These are phyloP conservation scores for Lumbricus terrestris DNA, from an alignment of 2,888 invertebrate genomes.

Conservation along the genomic window DNA sequence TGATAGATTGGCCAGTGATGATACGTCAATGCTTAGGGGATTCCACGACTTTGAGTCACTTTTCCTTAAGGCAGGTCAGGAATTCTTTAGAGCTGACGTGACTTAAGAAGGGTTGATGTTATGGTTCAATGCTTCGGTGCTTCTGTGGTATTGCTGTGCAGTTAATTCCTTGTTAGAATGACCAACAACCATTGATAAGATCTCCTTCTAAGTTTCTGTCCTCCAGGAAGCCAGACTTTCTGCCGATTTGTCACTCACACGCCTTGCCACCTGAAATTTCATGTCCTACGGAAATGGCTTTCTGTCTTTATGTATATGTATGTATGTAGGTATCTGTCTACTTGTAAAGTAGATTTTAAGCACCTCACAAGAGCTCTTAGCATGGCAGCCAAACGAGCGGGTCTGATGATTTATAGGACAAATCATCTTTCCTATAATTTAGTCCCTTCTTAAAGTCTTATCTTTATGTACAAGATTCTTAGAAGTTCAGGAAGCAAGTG, in stretches of 20 bases:
- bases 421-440: neutral
- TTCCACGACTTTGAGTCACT: neutral
- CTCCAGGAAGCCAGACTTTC: neutral
- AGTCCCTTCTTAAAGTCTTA: neutral
- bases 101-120: neutral
- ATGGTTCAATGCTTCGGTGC: neutral
- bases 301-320: neutral
- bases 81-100: neutral
- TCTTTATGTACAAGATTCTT: neutral
- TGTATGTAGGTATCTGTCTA: no score
- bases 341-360: no score
- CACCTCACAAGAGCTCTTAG: no score
- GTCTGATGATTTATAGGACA: neutral
- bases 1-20: neutral
- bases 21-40: no score
- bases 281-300: neutral
- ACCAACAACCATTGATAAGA: neutral
- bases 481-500: neutral
- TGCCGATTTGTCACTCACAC: neutral
- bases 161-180: neutral
- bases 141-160: neutral
- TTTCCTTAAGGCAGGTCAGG: neutral
- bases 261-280: neutral
- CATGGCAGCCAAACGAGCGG: no score
- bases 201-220: no score